phyloP scores from a whole-genome alignment of 2,797 vertebrate genomes.

The Phrynocephalus guinanensis region DNA sequence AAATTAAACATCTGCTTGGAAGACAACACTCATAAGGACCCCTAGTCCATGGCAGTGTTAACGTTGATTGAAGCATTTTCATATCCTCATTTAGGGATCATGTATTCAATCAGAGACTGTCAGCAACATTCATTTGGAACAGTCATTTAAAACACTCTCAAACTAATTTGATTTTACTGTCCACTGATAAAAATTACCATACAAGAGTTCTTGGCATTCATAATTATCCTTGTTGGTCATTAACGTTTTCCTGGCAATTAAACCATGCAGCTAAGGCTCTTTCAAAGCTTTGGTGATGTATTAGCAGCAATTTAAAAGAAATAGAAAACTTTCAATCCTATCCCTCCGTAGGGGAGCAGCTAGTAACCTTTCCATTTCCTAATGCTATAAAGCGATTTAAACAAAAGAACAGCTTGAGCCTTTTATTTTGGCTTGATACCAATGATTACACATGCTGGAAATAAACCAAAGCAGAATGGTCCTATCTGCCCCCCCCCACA shows the following conservation, averaged over 20 bases:
- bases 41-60: background rate
- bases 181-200: background rate
- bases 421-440: too few species aligned
- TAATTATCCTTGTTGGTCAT: background rate
- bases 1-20: conserved; percentile 17
- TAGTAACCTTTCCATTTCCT: too few species aligned
- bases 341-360: too few species aligned
- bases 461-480: too few species aligned
- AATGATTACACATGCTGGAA: too few species aligned
- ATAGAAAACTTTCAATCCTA: too few species aligned
- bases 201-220: conserved; percentile 12
- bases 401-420: too few species aligned
- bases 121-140: conserved; percentile 13
- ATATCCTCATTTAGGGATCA: background rate
- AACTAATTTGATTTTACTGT: conserved; percentile 11
- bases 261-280: background rate
- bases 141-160: conserved; percentile 17
- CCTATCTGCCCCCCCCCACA: too few species aligned
- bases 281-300: too few species aligned
- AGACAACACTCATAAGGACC: background rate
- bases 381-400: too few species aligned
- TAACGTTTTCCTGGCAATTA: conserved; percentile 9
- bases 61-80: conserved; percentile 18
- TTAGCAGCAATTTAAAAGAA: too few species aligned
- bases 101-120: background rate